These are phyloP conservation scores for Euplagia quadripunctaria DNA, from an alignment of 2,888 invertebrate genomes.

Conservation along the genomic window DNA sequence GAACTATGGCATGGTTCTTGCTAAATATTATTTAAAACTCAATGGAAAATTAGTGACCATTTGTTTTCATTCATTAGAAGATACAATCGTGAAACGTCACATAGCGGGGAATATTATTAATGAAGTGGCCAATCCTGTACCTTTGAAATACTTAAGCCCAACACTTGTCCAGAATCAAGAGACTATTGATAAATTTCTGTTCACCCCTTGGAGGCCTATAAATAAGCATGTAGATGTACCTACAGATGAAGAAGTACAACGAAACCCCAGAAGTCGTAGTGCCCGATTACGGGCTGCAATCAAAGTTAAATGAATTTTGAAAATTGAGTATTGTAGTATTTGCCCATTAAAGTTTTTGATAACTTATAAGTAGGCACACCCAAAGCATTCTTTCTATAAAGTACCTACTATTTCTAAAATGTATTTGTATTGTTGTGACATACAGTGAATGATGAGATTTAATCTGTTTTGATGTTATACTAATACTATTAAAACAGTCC, in stretches of 20 bases:
- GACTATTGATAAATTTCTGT: slow-evolving; percentile 88
- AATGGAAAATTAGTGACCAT: slow-evolving; percentile 94
- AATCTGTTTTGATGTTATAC: too few relatives aligned
- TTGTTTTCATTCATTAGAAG: slow-evolving; percentile 97
- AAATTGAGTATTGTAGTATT: not conserved
- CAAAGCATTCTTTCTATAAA: not conserved
- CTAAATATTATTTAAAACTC: slow-evolving; percentile 92
- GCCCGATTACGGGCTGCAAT: slow-evolving; percentile 95
- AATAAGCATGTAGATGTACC: slow-evolving; percentile 94
- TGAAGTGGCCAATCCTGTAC: slow-evolving; percentile 90
- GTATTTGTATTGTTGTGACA: too few relatives aligned
- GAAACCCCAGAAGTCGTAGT: slow-evolving; percentile 95
- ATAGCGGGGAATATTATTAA: slow-evolving; percentile 92
- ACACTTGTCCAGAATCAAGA: slow-evolving; percentile 87
- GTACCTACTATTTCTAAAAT: too few relatives aligned
- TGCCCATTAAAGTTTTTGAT: not conserved
- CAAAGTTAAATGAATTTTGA: slow-evolving; percentile 87
- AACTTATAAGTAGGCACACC: not conserved
- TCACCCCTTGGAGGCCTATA: slow-evolving; percentile 92
- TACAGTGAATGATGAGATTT: too few relatives aligned
- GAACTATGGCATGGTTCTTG: slow-evolving; percentile 94
- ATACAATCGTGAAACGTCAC: slow-evolving; percentile 96
- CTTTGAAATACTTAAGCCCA: slow-evolving; percentile 91
- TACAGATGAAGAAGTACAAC: slow-evolving; percentile 90
- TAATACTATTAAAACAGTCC: too few relatives aligned